Base-by-base conservation (phyloP, 1,140 invertebrate genomes). In the Propsilocerus akamusi region DNA sequence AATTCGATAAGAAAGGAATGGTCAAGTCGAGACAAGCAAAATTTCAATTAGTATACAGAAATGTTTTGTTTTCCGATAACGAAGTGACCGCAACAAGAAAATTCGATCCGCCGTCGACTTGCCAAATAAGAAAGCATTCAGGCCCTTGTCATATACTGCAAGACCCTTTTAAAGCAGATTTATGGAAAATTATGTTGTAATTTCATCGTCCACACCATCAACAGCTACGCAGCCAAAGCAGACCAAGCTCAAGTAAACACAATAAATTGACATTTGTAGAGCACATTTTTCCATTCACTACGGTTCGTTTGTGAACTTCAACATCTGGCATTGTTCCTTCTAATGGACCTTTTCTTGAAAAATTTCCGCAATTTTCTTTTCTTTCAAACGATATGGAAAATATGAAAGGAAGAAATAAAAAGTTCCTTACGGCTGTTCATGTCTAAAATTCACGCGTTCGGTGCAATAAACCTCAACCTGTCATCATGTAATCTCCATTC, bases 191-290 rank as follows among this genome's bases (percentile, higher is more conserved):
- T 41, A 41, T 41, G 28, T 30, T 30, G 28, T 30, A 30, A 30
- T 30, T 30, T 30, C n/a, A 11, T 30, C 28, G n/a, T 30, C 11
- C 17, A 17, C n/a, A 37, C 4, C 20, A 2, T 37, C 20, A 3
- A 3, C 10, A 41, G 3, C 14, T 20, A n/a, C 34, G 8, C 22
- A n/a, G 6, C n/a, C 22, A 20, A 41, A 41, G 11, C 14, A 3
- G 28, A 41, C n/a, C 14, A 7, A 41, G 34, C 34, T 20, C 17
- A 17, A 17, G n/a, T n/a, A n/a, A 17, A 41, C n/a, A 41, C 17
- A 41, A 41, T 41, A 20, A 41, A 41, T 41, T 41, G 34, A 41
- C 14, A 41, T 41, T 41, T 41, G 34, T 41, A n/a, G n/a, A 41
- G 34, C 34, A 41, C 34, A 41, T 41, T 41, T 30, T 30, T 11